phyloP scores from a whole-genome alignment of 2,113 vertebrate species.

The Thunnus thynnus region DNA sequence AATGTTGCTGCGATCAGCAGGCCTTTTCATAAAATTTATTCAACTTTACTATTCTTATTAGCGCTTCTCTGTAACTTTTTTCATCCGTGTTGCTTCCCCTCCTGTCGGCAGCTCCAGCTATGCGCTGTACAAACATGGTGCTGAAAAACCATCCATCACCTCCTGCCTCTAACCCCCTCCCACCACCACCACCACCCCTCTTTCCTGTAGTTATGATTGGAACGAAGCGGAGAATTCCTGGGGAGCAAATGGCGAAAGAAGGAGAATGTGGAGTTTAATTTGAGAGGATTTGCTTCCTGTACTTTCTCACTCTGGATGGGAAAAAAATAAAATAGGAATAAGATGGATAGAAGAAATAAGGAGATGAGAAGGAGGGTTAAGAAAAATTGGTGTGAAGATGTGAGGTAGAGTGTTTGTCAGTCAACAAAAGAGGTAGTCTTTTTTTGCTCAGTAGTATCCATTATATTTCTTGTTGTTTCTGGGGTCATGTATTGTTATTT shows the following conservation, averaged over 20 bases:
- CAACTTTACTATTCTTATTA: constrained; percentile 30
- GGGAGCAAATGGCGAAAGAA: constrained; percentile 37
- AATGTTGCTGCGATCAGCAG: constrained; percentile 17
- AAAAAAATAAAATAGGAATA: not conserved
- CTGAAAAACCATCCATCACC: constrained; percentile 78
- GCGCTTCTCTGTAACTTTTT: constrained; percentile 45
- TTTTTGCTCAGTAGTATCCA: not conserved
- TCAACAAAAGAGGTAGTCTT: not conserved
- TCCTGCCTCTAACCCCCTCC: not conserved
- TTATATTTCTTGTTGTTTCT: not conserved
- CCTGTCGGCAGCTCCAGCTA: constrained; percentile 69
- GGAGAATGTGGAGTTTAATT: constrained; percentile 54
- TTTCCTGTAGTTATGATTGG: constrained; percentile 74
- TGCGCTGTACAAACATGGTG: constrained; percentile 69
- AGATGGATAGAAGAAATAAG: constrained; percentile 1
- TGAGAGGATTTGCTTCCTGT: constrained; percentile 45
- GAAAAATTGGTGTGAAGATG: not conserved
- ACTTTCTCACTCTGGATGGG: not conserved
- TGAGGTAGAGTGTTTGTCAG: not conserved
- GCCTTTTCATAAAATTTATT: constrained; percentile 28
- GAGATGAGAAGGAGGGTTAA: not conserved
- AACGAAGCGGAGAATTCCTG: constrained; percentile 57
- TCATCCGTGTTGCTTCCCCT: constrained; percentile 31
- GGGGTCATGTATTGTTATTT: not conserved
- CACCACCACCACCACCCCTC: constrained; percentile 13